Percentiles rank a stretch among this genome's conserved stretches.
Evolutionary conservation across 1,140 invertebrate genomes (phyloP).

Genomic region (Prorops nasuta): DNA sequence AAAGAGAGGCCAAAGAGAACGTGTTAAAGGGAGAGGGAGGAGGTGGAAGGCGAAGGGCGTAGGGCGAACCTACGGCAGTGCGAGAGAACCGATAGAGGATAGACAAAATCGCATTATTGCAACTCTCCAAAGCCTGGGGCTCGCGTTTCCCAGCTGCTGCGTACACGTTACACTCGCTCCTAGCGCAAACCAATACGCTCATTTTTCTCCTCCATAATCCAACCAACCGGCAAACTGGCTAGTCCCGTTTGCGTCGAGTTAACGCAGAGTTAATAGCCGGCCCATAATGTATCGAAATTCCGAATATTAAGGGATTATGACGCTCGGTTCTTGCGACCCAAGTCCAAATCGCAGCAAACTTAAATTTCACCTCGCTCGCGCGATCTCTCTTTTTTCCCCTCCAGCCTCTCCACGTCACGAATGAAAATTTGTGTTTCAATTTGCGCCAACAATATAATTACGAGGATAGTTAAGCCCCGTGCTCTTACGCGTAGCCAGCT

Average conservation of each 20-base stretch:
- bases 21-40: constrained; percentile 29
- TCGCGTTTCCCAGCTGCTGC: constrained; percentile 23
- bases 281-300: constrained; percentile 34
- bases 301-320: constrained; percentile 39
- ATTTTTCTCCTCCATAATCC: constrained; percentile 42
- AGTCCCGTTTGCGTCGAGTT: constrained; percentile 36
- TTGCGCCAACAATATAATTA: too few relatives aligned
- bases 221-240: constrained; percentile 31
- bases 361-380: background rate
- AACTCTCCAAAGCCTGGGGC: constrained; percentile 24
- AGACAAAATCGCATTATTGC: constrained; percentile 36
- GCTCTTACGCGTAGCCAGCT: too few relatives aligned
- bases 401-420: too few relatives aligned
- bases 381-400: too few relatives aligned
- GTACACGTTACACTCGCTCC: constrained; percentile 32
- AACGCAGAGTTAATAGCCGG: constrained; percentile 38
- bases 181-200: constrained; percentile 38
- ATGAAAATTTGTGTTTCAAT: too few relatives aligned
- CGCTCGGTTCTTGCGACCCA: constrained; percentile 16
- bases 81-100: background rate
- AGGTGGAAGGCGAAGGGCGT: background rate
- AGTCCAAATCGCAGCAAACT: too few relatives aligned
- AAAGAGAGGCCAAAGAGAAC: background rate
- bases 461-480: too few relatives aligned
- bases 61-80: background rate